phyloP scores from a whole-genome alignment of 2,113 vertebrate genomes.

The Siphamia tubifer region DNA sequence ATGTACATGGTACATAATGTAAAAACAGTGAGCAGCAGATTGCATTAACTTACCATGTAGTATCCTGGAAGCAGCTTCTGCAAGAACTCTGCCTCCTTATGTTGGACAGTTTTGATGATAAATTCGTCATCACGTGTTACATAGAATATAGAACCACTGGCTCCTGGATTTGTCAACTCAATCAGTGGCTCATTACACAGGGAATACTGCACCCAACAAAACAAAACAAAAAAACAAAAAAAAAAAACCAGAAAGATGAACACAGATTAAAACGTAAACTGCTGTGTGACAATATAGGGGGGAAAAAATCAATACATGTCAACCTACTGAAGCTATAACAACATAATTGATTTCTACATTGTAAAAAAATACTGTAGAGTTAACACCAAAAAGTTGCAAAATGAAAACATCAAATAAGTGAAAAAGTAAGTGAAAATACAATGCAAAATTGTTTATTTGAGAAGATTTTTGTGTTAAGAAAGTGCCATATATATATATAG shows the following conservation, averaged over 20 bases:
- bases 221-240: not conserved
- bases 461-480: too few species aligned
- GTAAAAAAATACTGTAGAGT: too few species aligned
- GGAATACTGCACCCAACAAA: constrained; percentile 84
- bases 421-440: too few species aligned
- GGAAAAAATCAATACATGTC: too few species aligned
- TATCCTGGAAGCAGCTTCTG: constrained; percentile 99
- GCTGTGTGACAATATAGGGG: too few species aligned
- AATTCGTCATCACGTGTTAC: constrained; percentile 97
- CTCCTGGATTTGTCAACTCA: constrained; percentile 95
- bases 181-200: constrained; percentile 96
- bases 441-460: too few species aligned
- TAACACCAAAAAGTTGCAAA: too few species aligned
- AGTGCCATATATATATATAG: too few species aligned
- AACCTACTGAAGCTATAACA: too few species aligned
- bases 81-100: constrained; percentile 97
- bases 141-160: constrained; percentile 97
- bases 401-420: too few species aligned
- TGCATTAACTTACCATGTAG: constrained; percentile 87
- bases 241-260: not conserved
- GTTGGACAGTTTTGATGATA: constrained; percentile 97
- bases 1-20: not conserved
- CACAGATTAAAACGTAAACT: not conserved
- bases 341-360: too few species aligned
- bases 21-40: not conserved